A percentile compares a stretch with the other conserved stretches of the same genome.
phyloP scores from a whole-genome alignment of 1,140 invertebrate genomes.

The Drosophila punjabiensis region DNA sequence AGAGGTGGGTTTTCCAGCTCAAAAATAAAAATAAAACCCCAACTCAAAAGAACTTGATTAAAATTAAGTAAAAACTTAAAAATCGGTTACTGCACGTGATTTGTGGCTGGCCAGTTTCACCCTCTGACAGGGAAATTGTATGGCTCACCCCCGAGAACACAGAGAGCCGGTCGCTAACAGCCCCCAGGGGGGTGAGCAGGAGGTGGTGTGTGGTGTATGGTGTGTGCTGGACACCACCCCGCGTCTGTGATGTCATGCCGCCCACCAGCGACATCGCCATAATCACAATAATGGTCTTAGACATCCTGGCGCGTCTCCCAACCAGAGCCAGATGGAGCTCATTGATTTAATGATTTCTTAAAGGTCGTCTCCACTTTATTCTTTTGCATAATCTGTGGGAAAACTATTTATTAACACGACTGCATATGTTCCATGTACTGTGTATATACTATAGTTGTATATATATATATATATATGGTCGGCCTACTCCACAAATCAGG shows the following conservation, averaged over 20 bases:
- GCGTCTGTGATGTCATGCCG: slow-evolving; percentile 69
- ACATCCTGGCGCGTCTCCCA: slow-evolving; percentile 63
- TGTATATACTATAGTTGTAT: not conserved
- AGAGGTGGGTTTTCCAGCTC: slow-evolving; percentile 21
- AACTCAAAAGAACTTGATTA: not conserved
- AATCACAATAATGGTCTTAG: slow-evolving; percentile 75
- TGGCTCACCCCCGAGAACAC: slow-evolving; percentile 40
- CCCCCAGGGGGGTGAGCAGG: slow-evolving; percentile 23
- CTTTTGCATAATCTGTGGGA: slow-evolving; percentile 32
- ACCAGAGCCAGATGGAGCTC: slow-evolving; percentile 14
- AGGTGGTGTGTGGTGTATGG: not conserved
- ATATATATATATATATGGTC: slow-evolving; percentile 6
- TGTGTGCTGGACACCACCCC: not conserved
- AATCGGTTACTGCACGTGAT: slow-evolving; percentile 57
- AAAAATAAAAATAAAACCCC: not conserved
- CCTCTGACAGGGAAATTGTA: slow-evolving; percentile 25
- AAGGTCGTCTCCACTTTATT: not conserved
- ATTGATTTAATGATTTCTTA: slow-evolving; percentile 43
- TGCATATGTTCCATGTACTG: slow-evolving; percentile 14
- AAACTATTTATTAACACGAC: slow-evolving; percentile 7
- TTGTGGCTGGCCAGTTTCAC: slow-evolving; percentile 52
- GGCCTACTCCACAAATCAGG: slow-evolving; percentile 65
- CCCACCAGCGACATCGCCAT: slow-evolving; percentile 50
- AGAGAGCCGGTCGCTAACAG: slow-evolving; percentile 66
- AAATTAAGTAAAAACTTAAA: slow-evolving; percentile 2